Percentiles rank a stretch among this genome's conserved stretches.
Conservation (phyloP, 2,888 invertebrate genomes). For the Ptychoptera contaminata region DNA sequence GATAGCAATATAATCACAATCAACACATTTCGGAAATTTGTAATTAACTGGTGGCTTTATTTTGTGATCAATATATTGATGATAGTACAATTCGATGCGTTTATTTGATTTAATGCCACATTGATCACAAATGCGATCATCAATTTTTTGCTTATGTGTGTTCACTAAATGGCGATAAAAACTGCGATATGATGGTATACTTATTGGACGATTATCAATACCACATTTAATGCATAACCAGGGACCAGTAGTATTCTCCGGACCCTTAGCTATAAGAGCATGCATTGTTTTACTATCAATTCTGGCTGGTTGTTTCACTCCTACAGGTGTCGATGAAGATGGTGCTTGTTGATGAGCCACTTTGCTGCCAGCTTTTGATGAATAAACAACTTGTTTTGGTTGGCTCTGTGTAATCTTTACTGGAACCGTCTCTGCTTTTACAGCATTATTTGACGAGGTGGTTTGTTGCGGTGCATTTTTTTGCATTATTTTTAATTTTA, state of each 20-base stretch:
- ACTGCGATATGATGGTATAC: conserved; percentile 61
- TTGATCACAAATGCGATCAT: conserved; percentile 64
- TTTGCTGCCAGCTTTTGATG: conserved; percentile 6
- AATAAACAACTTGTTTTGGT: not conserved
- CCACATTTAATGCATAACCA: conserved; percentile 72
- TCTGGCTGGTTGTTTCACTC: conserved; percentile 32
- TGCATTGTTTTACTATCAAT: conserved; percentile 46
- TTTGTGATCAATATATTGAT: conserved; percentile 65
- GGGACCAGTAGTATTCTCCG: conserved; percentile 51
- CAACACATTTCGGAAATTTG: conserved; percentile 62
- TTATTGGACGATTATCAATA: conserved; percentile 45
- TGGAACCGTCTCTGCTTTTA: not conserved
- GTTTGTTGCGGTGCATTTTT: conserved; percentile 22
- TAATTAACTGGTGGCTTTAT: conserved; percentile 53
- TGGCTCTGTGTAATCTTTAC: not conserved
- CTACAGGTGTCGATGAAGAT: conserved; percentile 8
- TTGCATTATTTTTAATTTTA: conserved; percentile 69
- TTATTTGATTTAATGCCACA: conserved; percentile 65
- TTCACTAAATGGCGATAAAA: conserved; percentile 71
- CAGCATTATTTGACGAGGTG: not conserved
- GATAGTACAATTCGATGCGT: conserved; percentile 58
- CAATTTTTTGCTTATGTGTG: conserved; percentile 61
- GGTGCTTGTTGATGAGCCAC: conserved; percentile 4
- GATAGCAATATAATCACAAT: conserved; percentile 61
- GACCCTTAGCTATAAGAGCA: conserved; percentile 40